phyloP scores from a whole-genome alignment of 2,888 invertebrate genomes.

The Corbicula japonica region DNA sequence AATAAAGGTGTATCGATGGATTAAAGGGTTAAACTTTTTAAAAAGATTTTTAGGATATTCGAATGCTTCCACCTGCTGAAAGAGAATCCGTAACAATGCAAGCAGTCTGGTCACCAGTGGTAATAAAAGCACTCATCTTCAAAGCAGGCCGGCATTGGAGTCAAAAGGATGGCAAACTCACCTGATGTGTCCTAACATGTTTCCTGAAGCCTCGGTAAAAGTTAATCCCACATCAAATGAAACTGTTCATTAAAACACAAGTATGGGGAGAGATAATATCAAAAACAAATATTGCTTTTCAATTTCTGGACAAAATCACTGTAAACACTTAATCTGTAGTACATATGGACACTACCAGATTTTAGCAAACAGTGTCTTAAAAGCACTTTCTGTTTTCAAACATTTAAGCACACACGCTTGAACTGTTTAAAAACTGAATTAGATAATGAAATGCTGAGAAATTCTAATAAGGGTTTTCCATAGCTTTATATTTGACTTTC shows the following conservation, averaged over 20 bases:
- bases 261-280: slow-evolving; percentile 27
- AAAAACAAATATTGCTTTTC: slow-evolving; percentile 21
- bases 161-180: no score
- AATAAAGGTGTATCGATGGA: no score
- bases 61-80: no score
- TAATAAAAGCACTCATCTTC: no score
- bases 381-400: slow-evolving; percentile 22
- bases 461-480: slow-evolving; percentile 16
- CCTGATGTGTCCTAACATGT: no score
- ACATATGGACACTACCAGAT: slow-evolving; percentile 27
- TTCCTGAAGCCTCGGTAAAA: neutral
- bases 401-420: neutral
- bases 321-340: slow-evolving; percentile 15
- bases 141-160: no score
- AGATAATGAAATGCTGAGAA: slow-evolving; percentile 16
- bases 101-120: no score
- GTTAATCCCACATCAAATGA: slow-evolving; percentile 31
- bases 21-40: no score
- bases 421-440: slow-evolving; percentile 1
- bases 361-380: slow-evolving; percentile 13
- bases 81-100: no score
- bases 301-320: slow-evolving; percentile 26
- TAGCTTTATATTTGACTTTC: slow-evolving; percentile 4
- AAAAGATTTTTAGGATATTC: no score
- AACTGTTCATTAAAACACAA: slow-evolving; percentile 22